Evolutionary conservation across 2,113 vertebrate species (phyloP), one percentile per base, ranked within the genome.

Genomic region (Octodon degus): DNA sequence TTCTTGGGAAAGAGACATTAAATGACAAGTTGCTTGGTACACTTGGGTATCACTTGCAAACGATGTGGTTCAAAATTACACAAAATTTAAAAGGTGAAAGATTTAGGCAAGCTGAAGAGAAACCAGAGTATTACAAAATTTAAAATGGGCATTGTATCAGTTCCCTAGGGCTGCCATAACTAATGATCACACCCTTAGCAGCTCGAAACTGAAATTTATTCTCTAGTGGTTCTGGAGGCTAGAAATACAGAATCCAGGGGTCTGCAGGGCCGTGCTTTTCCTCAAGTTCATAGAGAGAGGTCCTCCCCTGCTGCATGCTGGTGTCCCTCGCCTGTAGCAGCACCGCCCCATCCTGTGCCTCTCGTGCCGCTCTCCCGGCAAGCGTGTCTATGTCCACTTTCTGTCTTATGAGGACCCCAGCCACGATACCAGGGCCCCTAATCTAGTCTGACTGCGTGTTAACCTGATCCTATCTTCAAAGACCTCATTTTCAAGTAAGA

Each of bases 281-380:
- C 60, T 20, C 50, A 80, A 55, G 50, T 50, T 30, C 7, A 10
- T 34, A 80, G 47, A 19, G 50, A 80, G 20, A 30, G 34, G 32
- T 34, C 50, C 50, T 76, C 34, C 7, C n/a, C 20, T 37, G 10
- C 11, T 30, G 12, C 9, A 0, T 7, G n/a, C 12, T 6, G 13
- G 20, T 27, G 22, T 60, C 13, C 13, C 19, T 34, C 27, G n/a
- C 53, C 37, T 20, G n/a, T 47, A 40, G 0, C 79, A 8, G 30
- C 9, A 2, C 76, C 5, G 10, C 14, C 30, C 47, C n/a, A 24
- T 0, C 43, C 27, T 53, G 70, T 19, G 50, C 34, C 20, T 60
- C 34, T 5, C 0, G 0, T 40, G n/a, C 27, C 3, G 0, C 27
- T 47, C 47, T 16, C 93, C 53, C n/a, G 55, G 12, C 24, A 6